Base-by-base conservation (phyloP, 2,113 vertebrate species). In the Lepus europaeus region DNA sequence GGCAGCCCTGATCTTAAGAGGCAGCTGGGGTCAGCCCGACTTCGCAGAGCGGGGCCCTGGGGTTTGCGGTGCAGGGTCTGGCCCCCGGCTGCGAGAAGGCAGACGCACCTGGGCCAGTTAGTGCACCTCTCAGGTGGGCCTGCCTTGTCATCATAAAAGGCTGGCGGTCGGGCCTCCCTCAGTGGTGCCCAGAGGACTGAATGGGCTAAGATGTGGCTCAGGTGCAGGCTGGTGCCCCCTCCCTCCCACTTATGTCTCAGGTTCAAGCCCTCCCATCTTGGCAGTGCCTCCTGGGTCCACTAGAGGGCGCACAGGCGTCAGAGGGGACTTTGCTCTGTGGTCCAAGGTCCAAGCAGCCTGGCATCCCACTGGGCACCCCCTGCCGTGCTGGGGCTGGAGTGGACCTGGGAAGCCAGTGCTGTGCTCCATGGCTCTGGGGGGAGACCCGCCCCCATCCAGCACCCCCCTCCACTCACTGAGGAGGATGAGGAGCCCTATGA, bases 401-500 rank as follows among this genome's bases (percentile, higher is more conserved):
- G 6, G 6, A 6, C 0, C 11, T n/a, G 31, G 9, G 31, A 36
- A 80, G 36, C 64, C 73, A 33, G 45, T 45, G 45, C 33, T 14
- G 49, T 13, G 56, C 31, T 66, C 49, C 0, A 59, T 0, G 5
- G 19, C 77, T 59, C 39, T 33, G 45, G 63, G 69, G 86, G 94
- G 74, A 16, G 33, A 25, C 1, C 3, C 23, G 31, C 8, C 22
- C 45, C 20, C 9, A 1, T 3, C 20, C n/a, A 6, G 29, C 59
- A 1, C 0, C 36, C 68, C 25, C 19, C 45, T 7, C 56, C 94
- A 98, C 99, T 99, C 92, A 99, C 99, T 98, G 97, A 99, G 98
- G 83, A 99, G 98, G 88, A 99, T 98, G 89, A 98, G 95, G 29
- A 99, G 98, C 25, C 99, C 99, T 22, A 99, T 10, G 4, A 98